phyloP scores from a whole-genome alignment of 2,888 invertebrate genomes.

The Drosophila paramelanica region DNA sequence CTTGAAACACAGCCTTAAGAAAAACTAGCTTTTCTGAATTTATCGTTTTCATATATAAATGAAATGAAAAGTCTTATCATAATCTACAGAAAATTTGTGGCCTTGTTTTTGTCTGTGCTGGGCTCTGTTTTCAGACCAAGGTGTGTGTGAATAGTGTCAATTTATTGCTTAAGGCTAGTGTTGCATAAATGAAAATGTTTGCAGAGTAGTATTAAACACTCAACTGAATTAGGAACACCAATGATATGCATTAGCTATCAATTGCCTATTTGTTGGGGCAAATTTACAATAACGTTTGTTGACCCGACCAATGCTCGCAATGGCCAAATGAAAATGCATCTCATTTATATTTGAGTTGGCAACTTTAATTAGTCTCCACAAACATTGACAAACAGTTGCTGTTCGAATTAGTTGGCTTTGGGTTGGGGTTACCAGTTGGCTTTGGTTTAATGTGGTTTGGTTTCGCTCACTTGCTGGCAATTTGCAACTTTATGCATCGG shows the following conservation, averaged over 20 bases:
- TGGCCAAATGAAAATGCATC: slow-evolving; percentile 43
- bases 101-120: no score
- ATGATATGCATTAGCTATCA: not conserved
- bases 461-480: slow-evolving; percentile 54
- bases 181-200: no score
- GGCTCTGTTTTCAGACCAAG: not conserved
- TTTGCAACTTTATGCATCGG: slow-evolving; percentile 65
- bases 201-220: not conserved
- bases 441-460: slow-evolving; percentile 23
- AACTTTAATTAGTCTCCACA: slow-evolving; percentile 65
- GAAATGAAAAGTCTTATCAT: not conserved
- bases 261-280: not conserved
- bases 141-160: not conserved
- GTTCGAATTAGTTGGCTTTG: slow-evolving; percentile 17
- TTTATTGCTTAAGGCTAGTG: no score
- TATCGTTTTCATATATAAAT: no score
- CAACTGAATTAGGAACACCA: not conserved
- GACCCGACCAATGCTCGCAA: slow-evolving; percentile 6
- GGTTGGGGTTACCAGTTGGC: slow-evolving; percentile 13
- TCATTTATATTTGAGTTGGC: slow-evolving; percentile 54
- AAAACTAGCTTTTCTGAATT: no score
- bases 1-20: no score
- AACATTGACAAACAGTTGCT: slow-evolving; percentile 60
- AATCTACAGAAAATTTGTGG: no score
- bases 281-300: slow-evolving; percentile 14